Conservation (phyloP, 2,113 vertebrate species). For the Gavialis gangeticus region DNA sequence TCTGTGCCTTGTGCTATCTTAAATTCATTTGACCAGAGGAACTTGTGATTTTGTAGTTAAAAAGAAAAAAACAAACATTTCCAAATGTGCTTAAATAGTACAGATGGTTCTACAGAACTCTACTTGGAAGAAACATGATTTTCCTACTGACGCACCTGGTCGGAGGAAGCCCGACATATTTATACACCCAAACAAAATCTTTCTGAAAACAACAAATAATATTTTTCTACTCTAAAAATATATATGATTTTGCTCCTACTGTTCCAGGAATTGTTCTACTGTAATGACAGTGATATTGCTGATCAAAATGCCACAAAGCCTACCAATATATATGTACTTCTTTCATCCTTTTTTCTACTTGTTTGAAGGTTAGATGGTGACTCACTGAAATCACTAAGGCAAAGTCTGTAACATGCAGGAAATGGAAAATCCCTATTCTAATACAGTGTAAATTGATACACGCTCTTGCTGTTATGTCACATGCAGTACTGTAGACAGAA, state of each 20-base stretch:
- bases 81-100: neutral
- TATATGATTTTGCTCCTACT: neutral
- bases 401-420: neutral
- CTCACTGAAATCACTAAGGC: neutral
- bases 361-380: neutral
- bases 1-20: neutral
- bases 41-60: neutral
- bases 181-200: neutral
- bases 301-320: neutral
- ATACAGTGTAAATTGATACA: neutral
- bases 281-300: neutral
- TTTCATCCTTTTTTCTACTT: neutral
- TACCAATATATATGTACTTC: neutral
- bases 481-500: neutral
- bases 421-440: neutral
- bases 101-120: neutral
- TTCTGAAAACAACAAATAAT: neutral
- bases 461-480: neutral
- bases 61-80: neutral
- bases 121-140: neutral
- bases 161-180: constrained; percentile 16
- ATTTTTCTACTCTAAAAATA: neutral
- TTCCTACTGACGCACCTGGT: neutral
- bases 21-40: neutral
- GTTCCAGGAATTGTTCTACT: neutral